A percentile compares a stretch with the other conserved stretches of the same genome.
phyloP scores from a whole-genome alignment of 2,888 invertebrate genomes.

The Trichogramma evanescens region DNA sequence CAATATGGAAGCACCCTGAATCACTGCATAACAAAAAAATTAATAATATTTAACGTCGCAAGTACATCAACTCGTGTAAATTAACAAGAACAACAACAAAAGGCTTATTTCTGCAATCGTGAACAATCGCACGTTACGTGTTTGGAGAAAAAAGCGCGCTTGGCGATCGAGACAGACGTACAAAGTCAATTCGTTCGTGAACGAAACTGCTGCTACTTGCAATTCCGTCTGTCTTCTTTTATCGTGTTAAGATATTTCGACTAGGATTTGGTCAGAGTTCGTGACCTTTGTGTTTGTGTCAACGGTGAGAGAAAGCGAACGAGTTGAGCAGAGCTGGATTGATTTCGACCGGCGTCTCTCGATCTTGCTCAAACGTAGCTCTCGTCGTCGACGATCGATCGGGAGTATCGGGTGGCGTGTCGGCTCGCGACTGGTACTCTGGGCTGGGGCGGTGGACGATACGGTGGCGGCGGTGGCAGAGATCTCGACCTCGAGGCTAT shows the following conservation, averaged over 20 bases:
- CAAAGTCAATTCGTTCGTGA: too few species aligned
- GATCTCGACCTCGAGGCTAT: slow-evolving; percentile 43
- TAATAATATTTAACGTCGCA: slow-evolving; percentile 11
- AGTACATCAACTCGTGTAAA: slow-evolving; percentile 4
- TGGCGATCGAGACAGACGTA: too few species aligned
- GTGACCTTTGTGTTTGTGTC: slow-evolving; percentile 3
- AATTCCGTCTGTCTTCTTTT: too few species aligned
- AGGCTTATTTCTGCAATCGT: neutral
- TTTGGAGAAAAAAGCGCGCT: too few species aligned
- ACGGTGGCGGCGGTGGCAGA: slow-evolving; percentile 43
- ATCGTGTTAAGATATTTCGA: slow-evolving; percentile 9
- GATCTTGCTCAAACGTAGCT: slow-evolving; percentile 40
- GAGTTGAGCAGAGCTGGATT: neutral
- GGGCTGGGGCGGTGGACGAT: slow-evolving; percentile 44
- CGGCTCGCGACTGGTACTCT: slow-evolving; percentile 37
- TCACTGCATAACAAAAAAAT: slow-evolving; percentile 33
- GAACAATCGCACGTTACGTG: too few species aligned
- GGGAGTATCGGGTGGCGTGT: slow-evolving; percentile 37
- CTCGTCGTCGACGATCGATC: slow-evolving; percentile 44
- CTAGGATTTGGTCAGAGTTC: slow-evolving; percentile 20
- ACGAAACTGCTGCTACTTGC: too few species aligned
- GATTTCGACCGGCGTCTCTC: neutral
- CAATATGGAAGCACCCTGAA: slow-evolving; percentile 45
- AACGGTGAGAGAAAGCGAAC: neutral
- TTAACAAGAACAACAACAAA: slow-evolving; percentile 13